Evolutionary conservation across 2,888 invertebrate genomes (phyloP).

Genomic region (Alcis repandata): DNA sequence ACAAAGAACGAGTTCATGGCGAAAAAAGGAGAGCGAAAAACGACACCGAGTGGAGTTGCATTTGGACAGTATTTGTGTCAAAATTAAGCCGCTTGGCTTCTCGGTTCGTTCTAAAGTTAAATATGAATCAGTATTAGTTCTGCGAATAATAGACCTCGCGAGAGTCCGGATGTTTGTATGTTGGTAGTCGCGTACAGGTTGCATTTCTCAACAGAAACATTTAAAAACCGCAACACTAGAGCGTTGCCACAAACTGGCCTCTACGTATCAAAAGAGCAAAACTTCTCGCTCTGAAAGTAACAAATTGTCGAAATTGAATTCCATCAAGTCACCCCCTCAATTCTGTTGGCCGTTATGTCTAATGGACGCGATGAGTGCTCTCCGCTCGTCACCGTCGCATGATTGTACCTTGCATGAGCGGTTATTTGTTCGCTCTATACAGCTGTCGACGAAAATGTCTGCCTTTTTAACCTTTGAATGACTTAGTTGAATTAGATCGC

Average conservation of each 20-base stretch:
- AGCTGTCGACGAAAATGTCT: constrained; percentile 39
- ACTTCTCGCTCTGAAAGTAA: constrained; percentile 48
- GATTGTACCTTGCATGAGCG: constrained; percentile 45
- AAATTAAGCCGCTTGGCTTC: constrained; percentile 14
- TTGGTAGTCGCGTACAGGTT: too few relatives aligned
- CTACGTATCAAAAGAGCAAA: constrained; percentile 43
- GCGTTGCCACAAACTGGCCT: constrained; percentile 7
- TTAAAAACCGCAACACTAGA: neutral
- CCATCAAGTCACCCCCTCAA: constrained; percentile 51
- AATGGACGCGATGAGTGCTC: constrained; percentile 51
- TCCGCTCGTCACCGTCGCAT: constrained; percentile 42
- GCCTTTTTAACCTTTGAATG: constrained; percentile 20
- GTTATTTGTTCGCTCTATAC: constrained; percentile 42
- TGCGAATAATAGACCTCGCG: too few relatives aligned
- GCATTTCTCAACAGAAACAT: too few relatives aligned
- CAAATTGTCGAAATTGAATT: constrained; percentile 51
- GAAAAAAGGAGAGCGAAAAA: constrained; percentile 23
- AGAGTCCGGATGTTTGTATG: too few relatives aligned
- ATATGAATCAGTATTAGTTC: too few relatives aligned
- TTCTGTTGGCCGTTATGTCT: constrained; percentile 50
- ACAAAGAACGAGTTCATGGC: constrained; percentile 32
- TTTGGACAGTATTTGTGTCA: constrained; percentile 25
- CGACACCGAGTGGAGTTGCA: constrained; percentile 18
- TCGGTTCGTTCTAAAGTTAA: neutral
- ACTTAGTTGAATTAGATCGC: constrained; percentile 6